Evolutionary conservation across 2,888 invertebrate species (phyloP), one percentile per base, ranked within the genome.

Genomic region (Timandra comae): DNA sequence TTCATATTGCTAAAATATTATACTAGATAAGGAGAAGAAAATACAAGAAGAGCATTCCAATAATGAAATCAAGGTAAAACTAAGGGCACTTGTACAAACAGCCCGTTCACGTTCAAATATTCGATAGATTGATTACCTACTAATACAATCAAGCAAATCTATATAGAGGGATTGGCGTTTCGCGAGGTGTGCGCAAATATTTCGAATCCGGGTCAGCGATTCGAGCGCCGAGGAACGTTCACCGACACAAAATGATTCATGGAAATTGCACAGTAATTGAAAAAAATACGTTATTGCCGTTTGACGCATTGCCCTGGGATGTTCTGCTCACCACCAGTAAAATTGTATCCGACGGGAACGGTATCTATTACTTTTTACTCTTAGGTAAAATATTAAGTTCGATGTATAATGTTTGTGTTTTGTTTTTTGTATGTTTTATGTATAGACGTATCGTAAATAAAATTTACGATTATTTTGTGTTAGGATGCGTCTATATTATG

Each of bases 251-350:
- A 68, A 74, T 80, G 79, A 81, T 78, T 77, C 78, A 81, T 79
- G 76, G 70, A 75, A 75, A 79, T 81, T 79, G 81, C 72, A 68
- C 59, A 54, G 79, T 79, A 80, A 81, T 81, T 80, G 79, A 78
- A 81, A 80, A 79, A 80, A 78, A 81, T 76, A 80, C 78, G 73
- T 77, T 79, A 78, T 80, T 74, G 74, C 75, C 63, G 60, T 73
- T 75, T 79, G 80, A 79, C 71, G 74, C 69, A 75, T 77, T 69
- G 76, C 69, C 57, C 41, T 37, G 53, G 63, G 55, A 60, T 61
- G 61, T 56, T 58, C 56, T 46, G 51, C 53, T 47, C 43, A 47
- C 54, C 49, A 42, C 49, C 49, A 53, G 52, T 53, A 53, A 49
- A 51, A 58, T 61, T 54, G 49, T 52, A 56, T 56, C 56, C 49